Base-by-base conservation (phyloP, 2,797 vertebrate species). In the Psittacula derbiana region DNA sequence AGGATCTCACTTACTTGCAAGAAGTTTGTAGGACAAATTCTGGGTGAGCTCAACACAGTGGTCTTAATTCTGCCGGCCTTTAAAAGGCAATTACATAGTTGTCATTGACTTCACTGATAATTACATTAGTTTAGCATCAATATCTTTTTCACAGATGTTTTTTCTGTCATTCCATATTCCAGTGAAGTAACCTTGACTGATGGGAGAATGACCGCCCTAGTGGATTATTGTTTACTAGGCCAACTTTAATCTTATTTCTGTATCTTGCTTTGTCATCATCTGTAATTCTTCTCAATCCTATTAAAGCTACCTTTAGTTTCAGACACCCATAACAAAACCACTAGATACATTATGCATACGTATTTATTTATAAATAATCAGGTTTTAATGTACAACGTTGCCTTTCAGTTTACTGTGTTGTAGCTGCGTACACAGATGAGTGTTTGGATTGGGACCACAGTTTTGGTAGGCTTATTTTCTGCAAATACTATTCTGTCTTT, bases 211-310 rank as follows among this genome's bases (percentile, higher is more conserved):
- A 81, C n/a, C 91, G 33, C 30, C 65, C 57, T 70, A 58, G 31
- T 75, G 96, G 98, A 98, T 98, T 98, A 98, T 93, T 95, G 80
- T 85, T 97, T 95, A 97, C 72, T 89, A 96, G 95, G 90, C 80
- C 96, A 96, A 78, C 95, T 98, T 97, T 97, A 98, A 98, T 97
- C 96, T 93, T 93, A 79, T 94, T 94, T 96, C 88, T 93, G 83
- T 78, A 90, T 91, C 88, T 93, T 98, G 98, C 97, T 92, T 94
- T 89, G 97, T 98, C 98, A 98, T 98, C 66, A 94, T 87, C 92
- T 97, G 44, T 97, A 98, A 98, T 98, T 97, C 97, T 96, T 92
- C 47, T 89, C 93, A 98, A 98, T 98, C 98, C 96, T 96, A 94
- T 98, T 98, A 98, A 97, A 96, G 90, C 58, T 95, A 73, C 14